phyloP scores from a whole-genome alignment of 2,113 vertebrate genomes.

The Nannobrachium achirus region DNA sequence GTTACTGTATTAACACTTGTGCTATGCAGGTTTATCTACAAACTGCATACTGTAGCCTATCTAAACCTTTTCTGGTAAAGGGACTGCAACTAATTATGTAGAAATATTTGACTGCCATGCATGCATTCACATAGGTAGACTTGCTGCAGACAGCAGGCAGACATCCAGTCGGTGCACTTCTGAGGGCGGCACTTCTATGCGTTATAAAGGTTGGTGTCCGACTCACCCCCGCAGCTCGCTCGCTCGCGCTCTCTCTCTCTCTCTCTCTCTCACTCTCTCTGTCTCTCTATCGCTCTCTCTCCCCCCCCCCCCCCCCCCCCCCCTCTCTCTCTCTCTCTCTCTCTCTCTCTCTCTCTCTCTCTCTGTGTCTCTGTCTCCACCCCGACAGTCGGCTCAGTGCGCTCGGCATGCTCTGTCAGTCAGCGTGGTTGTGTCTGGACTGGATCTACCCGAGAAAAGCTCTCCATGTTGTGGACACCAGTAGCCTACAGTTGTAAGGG shows the following conservation, averaged over 20 bases:
- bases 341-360: slow-evolving; percentile 27
- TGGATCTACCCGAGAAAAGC: background rate
- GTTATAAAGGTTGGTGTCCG: slow-evolving; percentile 59
- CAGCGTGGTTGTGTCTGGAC: background rate
- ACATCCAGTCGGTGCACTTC: slow-evolving; percentile 28
- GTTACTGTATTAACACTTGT: too few species aligned
- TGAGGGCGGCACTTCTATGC: slow-evolving; percentile 68
- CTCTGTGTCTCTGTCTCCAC: too few species aligned
- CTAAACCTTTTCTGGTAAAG: too few species aligned
- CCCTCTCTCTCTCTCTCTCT: slow-evolving; percentile 26
- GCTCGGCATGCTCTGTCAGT: background rate
- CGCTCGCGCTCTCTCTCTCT: slow-evolving; percentile 33
- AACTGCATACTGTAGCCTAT: too few species aligned
- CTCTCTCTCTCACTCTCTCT: too few species aligned
- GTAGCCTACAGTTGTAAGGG: slow-evolving; percentile 26
- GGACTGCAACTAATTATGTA: too few species aligned
- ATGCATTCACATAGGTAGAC: too few species aligned
- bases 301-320: too few species aligned
- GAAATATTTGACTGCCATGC: too few species aligned
- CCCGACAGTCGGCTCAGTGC: background rate
- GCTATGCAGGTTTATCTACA: too few species aligned
- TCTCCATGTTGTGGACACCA: slow-evolving; percentile 29
- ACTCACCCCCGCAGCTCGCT: slow-evolving; percentile 57
- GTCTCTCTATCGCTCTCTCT: slow-evolving; percentile 8
- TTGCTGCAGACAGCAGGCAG: too few species aligned